Conservation (phyloP, 2,888 invertebrate genomes). For the Thyatira batis region DNA sequence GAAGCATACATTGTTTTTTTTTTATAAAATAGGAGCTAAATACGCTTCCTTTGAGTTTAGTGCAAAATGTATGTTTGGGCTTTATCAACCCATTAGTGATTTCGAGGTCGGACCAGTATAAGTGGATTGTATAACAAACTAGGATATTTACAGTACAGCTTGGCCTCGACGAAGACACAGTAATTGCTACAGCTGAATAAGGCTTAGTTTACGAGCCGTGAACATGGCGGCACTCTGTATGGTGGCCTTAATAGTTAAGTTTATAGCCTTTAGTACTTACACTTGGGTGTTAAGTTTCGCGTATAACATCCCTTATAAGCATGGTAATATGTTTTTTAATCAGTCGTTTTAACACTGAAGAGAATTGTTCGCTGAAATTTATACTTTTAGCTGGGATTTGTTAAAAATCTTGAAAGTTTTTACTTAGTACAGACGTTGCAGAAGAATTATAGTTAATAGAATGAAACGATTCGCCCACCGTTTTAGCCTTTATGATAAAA, state of each 20-base stretch:
- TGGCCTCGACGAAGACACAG: constrained; percentile 40
- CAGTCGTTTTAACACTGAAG: background rate
- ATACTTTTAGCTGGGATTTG: too few species aligned
- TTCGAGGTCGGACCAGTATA: constrained; percentile 25
- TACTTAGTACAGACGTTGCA: too few species aligned
- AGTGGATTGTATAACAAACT: constrained; percentile 29
- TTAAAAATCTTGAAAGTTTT: too few species aligned
- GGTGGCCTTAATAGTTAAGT: constrained; percentile 43
- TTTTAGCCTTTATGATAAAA: background rate
- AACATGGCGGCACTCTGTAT: constrained; percentile 23
- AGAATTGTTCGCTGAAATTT: too few species aligned
- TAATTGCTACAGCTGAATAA: constrained; percentile 60
- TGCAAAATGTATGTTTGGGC: constrained; percentile 25
- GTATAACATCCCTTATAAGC: constrained; percentile 29
- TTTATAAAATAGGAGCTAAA: background rate
- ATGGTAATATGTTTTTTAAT: constrained; percentile 11
- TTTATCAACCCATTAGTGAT: constrained; percentile 25
- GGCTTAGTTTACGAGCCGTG: constrained; percentile 49
- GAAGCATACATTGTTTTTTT: too few species aligned
- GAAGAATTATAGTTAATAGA: background rate
- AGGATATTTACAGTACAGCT: constrained; percentile 40
- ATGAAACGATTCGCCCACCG: background rate
- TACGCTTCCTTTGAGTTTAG: background rate
- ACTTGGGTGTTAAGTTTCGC: constrained; percentile 42
- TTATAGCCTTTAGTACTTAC: constrained; percentile 44